Evolutionary conservation across 2,113 vertebrate genomes (phyloP).

Genomic region (Brienomyrus longianalis): DNA sequence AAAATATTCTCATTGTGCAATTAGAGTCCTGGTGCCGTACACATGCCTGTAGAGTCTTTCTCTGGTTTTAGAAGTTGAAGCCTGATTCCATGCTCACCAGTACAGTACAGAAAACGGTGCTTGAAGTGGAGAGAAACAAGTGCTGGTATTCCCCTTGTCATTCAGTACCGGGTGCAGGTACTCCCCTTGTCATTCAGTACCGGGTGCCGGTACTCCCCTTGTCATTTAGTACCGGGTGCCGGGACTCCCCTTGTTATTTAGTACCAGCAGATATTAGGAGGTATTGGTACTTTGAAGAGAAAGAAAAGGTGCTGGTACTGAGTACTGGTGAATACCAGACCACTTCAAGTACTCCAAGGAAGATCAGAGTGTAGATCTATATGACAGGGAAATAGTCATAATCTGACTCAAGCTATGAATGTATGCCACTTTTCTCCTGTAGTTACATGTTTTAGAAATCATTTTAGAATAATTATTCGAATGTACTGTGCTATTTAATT

Average conservation of each 20-base stretch:
- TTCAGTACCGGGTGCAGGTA: too few relatives aligned
- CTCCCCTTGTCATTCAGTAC: too few relatives aligned
- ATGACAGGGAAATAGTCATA: background rate
- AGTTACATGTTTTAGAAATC: background rate
- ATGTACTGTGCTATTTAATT: background rate
- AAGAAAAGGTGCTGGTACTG: background rate
- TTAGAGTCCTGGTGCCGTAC: background rate
- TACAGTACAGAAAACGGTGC: background rate
- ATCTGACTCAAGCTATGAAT: conserved; percentile 9
- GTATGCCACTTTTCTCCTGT: conserved; percentile 3
- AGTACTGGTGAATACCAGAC: background rate
- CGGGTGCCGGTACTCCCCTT: too few relatives aligned
- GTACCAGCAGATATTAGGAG: too few relatives aligned
- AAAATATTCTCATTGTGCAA: background rate
- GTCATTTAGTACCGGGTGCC: too few relatives aligned
- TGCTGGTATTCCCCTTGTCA: background rate
- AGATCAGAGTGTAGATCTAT: background rate
- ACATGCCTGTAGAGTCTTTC: background rate
- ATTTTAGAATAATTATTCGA: background rate
- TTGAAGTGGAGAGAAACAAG: background rate
- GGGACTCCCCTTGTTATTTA: too few relatives aligned
- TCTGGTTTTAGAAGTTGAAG: background rate
- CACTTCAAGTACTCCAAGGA: background rate
- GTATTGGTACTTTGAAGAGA: too few relatives aligned
- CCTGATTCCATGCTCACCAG: background rate